Percentiles rank a stretch among this genome's conserved stretches.
These are phyloP conservation scores for Pomacea canaliculata DNA, from an alignment of 2,888 invertebrate genomes.

Conservation along the genomic window DNA sequence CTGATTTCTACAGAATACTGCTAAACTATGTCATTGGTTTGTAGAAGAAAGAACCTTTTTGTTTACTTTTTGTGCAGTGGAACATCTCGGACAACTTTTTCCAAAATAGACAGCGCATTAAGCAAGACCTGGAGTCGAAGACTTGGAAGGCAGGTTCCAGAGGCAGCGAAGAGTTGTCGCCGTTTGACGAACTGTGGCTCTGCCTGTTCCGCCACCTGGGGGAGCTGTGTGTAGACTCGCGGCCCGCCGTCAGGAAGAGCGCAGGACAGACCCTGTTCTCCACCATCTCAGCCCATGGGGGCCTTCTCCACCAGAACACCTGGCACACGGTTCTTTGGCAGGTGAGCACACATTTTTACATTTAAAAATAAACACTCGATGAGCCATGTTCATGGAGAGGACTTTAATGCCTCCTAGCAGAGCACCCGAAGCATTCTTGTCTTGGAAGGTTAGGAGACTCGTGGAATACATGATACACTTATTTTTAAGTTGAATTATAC, in stretches of 20 bases:
- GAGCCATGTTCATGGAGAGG: no score
- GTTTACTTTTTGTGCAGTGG: constrained; percentile 81
- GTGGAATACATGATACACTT: no score
- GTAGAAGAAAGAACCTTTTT: constrained; percentile 77
- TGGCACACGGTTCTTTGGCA: constrained; percentile 97
- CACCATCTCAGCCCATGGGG: constrained; percentile 95
- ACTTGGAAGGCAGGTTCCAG: constrained; percentile 1
- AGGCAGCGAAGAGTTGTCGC: constrained; percentile 59
- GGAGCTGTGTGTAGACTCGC: constrained; percentile 88
- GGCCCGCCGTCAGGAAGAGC: constrained; percentile 96
- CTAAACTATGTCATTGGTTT: constrained; percentile 83
- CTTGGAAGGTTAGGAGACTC: no score
- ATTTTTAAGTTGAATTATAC: no score
- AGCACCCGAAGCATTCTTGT: no score
- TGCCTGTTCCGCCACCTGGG: constrained; percentile 78
- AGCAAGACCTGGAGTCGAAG: constrained; percentile 52
- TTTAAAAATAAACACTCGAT: no score
- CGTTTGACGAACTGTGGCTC: constrained; percentile 96
- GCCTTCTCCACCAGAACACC: constrained; percentile 85
- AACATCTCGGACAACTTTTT: constrained; percentile 98
- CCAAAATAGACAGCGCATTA: constrained; percentile 84
- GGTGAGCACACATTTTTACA: constrained; percentile 60
- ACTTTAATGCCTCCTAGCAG: no score
- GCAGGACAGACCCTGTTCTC: constrained; percentile 98
- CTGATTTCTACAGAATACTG: no score